Evolutionary conservation across 2,797 vertebrate genomes (phyloP), one percentile per base, ranked within the genome.

Genomic region (Melanotaenia parkinsoni): DNA sequence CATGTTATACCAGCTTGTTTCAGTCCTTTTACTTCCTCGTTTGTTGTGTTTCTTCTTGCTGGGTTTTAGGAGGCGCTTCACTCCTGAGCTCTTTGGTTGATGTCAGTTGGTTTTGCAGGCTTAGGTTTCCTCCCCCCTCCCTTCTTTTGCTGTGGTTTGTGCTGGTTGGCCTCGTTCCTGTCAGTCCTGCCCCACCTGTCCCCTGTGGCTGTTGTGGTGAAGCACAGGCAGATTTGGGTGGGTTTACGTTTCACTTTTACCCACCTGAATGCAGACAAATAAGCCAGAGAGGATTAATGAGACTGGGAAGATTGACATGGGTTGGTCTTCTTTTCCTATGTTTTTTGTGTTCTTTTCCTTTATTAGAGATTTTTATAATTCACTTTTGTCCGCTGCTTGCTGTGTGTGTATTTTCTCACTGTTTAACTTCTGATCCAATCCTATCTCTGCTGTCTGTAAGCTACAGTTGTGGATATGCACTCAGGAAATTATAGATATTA

Each of bases 181-280:
- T 50, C 54, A 14, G 68, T 70, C 45, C 74, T 56, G 66, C 77
- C 74, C 80, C 77, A 58, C 80, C 76, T 74, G 11, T 79, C 79
- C 70, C 79, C 78, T 74, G 83, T 86, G 79, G 85, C 75, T 70
- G 71, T 82, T 87, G 84, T 63, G 83, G 79, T 87, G 75, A 57
- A 74, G 72, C 74, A 68, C 62, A 77, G 78, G 73, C 74, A 82
- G 72, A 80, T 85, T 82, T 81, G 72, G 80, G 84, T 84, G 72
- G 80, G 79, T 86, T 83, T 85, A 74, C 20, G 5, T 87, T 86
- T 85, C 77, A 71, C 77, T 67, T 51, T 81, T 80, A 86, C 77
- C 69, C 67, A 59, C 53, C 51, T 35, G 43, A 60, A 79, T 67
- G 60, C 74, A 80, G 77, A 82, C 38, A 16, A 79, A 71, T 82